These are phyloP conservation scores for Caenorhabditis virilis DNA, from an alignment of 2,888 invertebrate genomes.

Conservation along the genomic window DNA sequence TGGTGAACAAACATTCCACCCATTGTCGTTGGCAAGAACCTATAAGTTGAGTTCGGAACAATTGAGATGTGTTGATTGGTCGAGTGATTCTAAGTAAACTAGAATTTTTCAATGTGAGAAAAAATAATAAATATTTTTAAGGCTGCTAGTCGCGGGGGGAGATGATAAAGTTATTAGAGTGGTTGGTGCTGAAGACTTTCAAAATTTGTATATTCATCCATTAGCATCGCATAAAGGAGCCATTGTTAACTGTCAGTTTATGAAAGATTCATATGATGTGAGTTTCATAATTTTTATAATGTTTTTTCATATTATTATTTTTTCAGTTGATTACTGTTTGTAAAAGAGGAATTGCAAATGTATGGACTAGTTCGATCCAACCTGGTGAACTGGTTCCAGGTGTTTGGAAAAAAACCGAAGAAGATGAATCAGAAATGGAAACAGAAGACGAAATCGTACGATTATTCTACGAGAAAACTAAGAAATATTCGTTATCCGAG, in stretches of 20 bases:
- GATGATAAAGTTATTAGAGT: constrained; percentile 84
- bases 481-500: constrained; percentile 73
- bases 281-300: too few species aligned
- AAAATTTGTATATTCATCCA: constrained; percentile 80
- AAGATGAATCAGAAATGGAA: constrained; percentile 18
- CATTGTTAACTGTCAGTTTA: constrained; percentile 86
- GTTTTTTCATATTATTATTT: background rate
- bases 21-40: constrained; percentile 83
- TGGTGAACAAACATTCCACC: constrained; percentile 79
- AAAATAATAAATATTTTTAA: constrained; percentile 17
- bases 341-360: constrained; percentile 51
- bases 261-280: constrained; percentile 82
- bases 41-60: constrained; percentile 84
- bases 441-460: constrained; percentile 13
- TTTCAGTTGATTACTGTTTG: constrained; percentile 63
- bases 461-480: constrained; percentile 39
- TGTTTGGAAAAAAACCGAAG: constrained; percentile 23
- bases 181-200: constrained; percentile 79
- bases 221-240: constrained; percentile 84
- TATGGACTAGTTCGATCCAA: constrained; percentile 53
- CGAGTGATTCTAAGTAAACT: constrained; percentile 84
- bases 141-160: constrained; percentile 84
- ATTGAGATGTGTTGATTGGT: constrained; percentile 88
- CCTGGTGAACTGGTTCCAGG: constrained; percentile 51
- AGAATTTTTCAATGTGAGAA: constrained; percentile 11